Percentiles rank a stretch among this genome's conserved stretches.
These are phyloP conservation scores for Barnardius zonarius DNA, from an alignment of 2,113 vertebrate species.

Conservation along the genomic window DNA sequence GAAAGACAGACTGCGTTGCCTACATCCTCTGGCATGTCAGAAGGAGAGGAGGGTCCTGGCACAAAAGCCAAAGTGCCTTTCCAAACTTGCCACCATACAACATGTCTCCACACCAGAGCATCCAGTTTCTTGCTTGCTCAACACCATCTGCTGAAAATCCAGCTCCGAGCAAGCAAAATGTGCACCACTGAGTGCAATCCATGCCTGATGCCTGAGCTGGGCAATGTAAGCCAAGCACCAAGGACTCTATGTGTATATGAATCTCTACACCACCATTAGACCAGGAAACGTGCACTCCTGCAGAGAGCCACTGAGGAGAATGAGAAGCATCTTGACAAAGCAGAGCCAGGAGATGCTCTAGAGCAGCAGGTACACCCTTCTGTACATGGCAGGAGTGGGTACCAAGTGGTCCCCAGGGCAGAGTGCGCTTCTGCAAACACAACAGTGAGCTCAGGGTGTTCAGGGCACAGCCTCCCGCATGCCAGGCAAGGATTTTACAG, in stretches of 20 bases:
- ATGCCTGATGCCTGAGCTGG: neutral
- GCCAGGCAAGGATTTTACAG: neutral
- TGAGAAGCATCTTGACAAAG: accelerated
- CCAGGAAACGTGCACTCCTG: neutral
- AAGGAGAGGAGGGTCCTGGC: neutral
- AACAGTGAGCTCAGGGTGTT: neutral
- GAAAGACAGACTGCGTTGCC: neutral
- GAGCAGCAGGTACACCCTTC: neutral
- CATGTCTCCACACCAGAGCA: neutral
- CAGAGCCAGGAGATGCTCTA: neutral
- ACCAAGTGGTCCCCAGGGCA: neutral
- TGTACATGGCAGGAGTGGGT: neutral
- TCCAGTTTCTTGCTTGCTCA: neutral
- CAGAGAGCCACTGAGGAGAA: neutral
- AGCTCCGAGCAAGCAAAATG: neutral
- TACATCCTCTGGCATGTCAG: neutral
- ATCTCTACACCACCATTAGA: neutral
- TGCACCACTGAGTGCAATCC: neutral
- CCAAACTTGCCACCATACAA: neutral
- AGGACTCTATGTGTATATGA: neutral
- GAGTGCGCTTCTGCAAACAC: neutral
- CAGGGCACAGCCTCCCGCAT: neutral
- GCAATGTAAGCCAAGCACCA: neutral
- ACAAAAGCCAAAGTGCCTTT: neutral
- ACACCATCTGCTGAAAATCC: neutral